Evolutionary conservation across 1,140 invertebrate species (phyloP), one percentile per base, ranked within the genome.

Genomic region (Apis florea): DNA sequence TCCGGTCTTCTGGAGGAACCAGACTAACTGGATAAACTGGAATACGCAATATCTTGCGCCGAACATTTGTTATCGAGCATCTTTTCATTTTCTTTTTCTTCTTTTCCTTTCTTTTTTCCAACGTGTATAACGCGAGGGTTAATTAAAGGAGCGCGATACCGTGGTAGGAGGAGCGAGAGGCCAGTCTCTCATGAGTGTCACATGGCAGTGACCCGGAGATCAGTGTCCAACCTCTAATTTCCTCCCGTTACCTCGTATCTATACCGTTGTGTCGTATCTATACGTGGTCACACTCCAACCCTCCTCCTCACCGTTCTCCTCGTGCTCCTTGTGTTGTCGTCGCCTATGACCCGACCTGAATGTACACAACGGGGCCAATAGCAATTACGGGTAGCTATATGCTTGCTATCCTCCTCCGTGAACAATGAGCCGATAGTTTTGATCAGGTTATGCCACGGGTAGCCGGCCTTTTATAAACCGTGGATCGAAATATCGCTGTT

Each of bases 11-110:
- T 24, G 31, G 19, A 17, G 54, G 21, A 74, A 85, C 74, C 74
- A 19, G 87, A 86, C 49, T 40, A 83, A 89, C 84, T 82, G 78
- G 88, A 79, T 73, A 54, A 86, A 82, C 88, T 40, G 82, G 86
- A 86, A 78, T 61, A 31, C 53, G 76, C 26, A 74, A 40, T 40
- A 40, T 31, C 1, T 31, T 31, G 31, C n/a, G 15, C 13, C 15
- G 15, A 17, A 17, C 51, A n/a, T 53, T 15, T 2, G 75, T 73
- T 90, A 88, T 89, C 78, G 72, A 53, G 24, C 80, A 90, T 78
- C 31, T 31, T 89, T 90, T 90, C 89, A 89, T 91, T 91, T 89
- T 86, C 89, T 89, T 90, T 87, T 90, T 89, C 87, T 75, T 1
- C 0, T 4, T 40, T 40, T 40, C 31, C 6, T 40, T 40, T 31